Conservation (phyloP, 1,140 invertebrate species). For the Pogonognathellus flavescens region DNA sequence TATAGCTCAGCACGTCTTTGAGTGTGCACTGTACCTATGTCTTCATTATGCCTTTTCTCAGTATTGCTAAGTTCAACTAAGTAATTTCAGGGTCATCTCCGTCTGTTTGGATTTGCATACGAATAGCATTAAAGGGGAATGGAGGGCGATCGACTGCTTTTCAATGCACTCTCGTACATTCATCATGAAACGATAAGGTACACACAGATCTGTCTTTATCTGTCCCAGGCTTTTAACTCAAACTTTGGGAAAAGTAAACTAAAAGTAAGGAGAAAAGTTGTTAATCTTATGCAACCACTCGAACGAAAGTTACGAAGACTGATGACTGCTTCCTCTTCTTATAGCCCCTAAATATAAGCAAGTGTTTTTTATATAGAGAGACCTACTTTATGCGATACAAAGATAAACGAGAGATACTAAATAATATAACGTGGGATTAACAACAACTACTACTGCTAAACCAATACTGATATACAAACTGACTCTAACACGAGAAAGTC, state of each 20-base stretch:
- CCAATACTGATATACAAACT: not conserved
- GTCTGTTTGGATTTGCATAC: constrained; percentile 8
- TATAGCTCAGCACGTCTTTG: too few relatives aligned
- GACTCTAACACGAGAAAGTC: too few relatives aligned
- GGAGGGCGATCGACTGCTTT: constrained; percentile 11
- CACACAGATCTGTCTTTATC: constrained; percentile 30
- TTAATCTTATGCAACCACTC: constrained; percentile 46
- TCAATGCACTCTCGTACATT: constrained; percentile 12
- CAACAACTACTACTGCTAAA: not conserved
- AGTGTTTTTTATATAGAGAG: not conserved
- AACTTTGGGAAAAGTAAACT: not conserved
- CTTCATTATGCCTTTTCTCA: not conserved
- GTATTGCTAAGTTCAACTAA: not conserved
- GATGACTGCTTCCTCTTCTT: constrained; percentile 33
- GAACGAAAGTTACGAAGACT: constrained; percentile 48
- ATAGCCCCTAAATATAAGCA: not conserved
- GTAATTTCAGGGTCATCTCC: constrained; percentile 35
- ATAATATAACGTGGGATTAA: constrained; percentile 8
- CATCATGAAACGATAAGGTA: not conserved
- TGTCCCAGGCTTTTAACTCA: constrained; percentile 36
- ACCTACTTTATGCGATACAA: constrained; percentile 18
- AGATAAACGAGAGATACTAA: not conserved
- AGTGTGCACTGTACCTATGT: too few relatives aligned
- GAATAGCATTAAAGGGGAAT: not conserved
- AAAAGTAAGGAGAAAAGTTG: constrained; percentile 32